phyloP scores from a whole-genome alignment of 2,797 vertebrate species.

The Helostoma temminkii region DNA sequence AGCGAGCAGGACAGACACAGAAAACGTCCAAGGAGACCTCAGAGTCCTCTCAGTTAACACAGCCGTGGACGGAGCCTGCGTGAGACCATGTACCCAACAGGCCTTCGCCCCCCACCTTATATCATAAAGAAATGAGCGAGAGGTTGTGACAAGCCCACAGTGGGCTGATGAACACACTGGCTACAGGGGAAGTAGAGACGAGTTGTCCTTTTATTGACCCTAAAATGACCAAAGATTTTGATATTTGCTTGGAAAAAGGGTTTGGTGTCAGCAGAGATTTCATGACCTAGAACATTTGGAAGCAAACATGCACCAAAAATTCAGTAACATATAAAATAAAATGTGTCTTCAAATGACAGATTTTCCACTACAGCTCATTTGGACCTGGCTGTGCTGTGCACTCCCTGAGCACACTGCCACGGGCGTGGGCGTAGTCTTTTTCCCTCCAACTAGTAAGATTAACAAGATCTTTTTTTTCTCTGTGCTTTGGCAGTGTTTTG shows the following conservation, averaged over 20 bases:
- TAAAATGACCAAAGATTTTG: not conserved
- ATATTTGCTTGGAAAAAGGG: not conserved
- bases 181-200: conserved; percentile 2
- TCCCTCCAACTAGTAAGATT: conserved; percentile 42
- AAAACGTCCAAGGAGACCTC: conserved; percentile 28
- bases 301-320: not conserved
- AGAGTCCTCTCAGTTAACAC: conserved; percentile 9
- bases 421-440: conserved; percentile 43
- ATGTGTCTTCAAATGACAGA: conserved; percentile 30
- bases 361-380: conserved; percentile 39
- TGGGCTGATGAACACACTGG: conserved; percentile 19
- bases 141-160: conserved; percentile 47
- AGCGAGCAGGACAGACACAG: conserved; percentile 14
- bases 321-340: not conserved
- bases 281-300: not conserved
- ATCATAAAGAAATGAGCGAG: conserved; percentile 29
- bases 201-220: conserved; percentile 16
- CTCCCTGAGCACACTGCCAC: conserved; percentile 33
- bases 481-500: conserved; percentile 41
- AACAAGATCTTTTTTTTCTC: conserved; percentile 27
- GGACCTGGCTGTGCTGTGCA: conserved; percentile 18
- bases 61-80: conserved; percentile 1
- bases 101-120: conserved; percentile 4
- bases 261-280: conserved; percentile 11
- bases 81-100: conserved; percentile 13